Evolutionary conservation across 1,140 invertebrate genomes (phyloP).

Genomic region (Trigoniulus corallinus): DNA sequence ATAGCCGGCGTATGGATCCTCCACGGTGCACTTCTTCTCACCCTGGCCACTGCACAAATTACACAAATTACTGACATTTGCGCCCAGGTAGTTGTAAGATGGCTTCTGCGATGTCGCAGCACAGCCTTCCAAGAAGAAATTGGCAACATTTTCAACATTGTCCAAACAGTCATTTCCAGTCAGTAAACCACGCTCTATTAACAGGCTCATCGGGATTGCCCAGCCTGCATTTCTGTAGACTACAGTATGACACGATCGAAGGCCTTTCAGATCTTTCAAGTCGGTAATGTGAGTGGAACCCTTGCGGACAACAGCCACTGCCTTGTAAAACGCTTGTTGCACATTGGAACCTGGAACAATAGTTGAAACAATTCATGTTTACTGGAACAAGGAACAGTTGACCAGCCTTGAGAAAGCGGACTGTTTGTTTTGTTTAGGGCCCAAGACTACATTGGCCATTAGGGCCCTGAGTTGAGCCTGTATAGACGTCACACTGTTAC

Average conservation of each 20-base stretch:
- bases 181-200: neutral
- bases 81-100: slow-evolving; percentile 16
- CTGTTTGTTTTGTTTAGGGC: no score
- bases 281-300: slow-evolving; percentile 40
- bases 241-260: slow-evolving; percentile 71
- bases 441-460: neutral
- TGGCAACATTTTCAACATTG: slow-evolving; percentile 80
- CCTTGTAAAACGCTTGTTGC: slow-evolving; percentile 29
- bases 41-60: slow-evolving; percentile 64
- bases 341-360: neutral
- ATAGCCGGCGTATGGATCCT: slow-evolving; percentile 79
- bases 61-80: slow-evolving; percentile 64
- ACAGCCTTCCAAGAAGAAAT: slow-evolving; percentile 80
- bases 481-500: no score
- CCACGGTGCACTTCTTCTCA: slow-evolving; percentile 53
- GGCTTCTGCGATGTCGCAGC: slow-evolving; percentile 27
- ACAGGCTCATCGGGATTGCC: slow-evolving; percentile 55
- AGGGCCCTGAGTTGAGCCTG: neutral
- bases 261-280: slow-evolving; percentile 49
- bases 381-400: no score
- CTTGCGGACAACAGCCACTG: slow-evolving; percentile 69
- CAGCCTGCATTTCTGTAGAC: slow-evolving; percentile 84
- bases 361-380: no score
- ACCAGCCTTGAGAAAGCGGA: no score
- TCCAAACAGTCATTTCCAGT: slow-evolving; percentile 47